phyloP scores from a whole-genome alignment of 1,140 invertebrate genomes.

The Drosophila mauritiana region DNA sequence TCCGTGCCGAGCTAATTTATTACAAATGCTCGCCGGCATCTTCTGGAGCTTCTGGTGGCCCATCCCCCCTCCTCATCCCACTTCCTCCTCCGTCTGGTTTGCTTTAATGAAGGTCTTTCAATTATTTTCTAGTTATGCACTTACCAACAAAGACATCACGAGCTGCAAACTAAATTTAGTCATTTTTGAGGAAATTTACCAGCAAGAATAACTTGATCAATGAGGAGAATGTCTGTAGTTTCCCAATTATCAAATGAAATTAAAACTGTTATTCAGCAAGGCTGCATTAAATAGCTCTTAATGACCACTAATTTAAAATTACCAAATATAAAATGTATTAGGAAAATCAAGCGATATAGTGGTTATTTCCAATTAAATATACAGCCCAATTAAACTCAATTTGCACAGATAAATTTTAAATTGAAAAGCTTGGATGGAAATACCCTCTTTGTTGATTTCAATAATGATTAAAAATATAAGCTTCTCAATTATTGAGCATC shows the following conservation, averaged over 20 bases:
- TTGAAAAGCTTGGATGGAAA: background rate
- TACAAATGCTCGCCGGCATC: slow-evolving; percentile 48
- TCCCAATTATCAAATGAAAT: background rate
- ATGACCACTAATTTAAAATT: background rate
- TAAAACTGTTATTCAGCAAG: too few relatives aligned
- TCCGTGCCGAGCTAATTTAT: slow-evolving; percentile 60
- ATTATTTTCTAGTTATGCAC: slow-evolving; percentile 53
- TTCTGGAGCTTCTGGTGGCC: slow-evolving; percentile 21
- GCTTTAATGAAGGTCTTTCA: slow-evolving; percentile 53
- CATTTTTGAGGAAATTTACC: slow-evolving; percentile 12
- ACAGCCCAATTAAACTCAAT: background rate
- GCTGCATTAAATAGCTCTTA: background rate
- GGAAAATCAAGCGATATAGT: background rate
- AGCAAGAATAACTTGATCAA: slow-evolving; percentile 14
- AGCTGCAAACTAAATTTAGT: slow-evolving; percentile 47
- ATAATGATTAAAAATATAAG: slow-evolving; percentile 1
- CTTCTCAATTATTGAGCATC: background rate
- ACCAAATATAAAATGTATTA: background rate
- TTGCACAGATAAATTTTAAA: background rate
- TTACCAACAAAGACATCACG: slow-evolving; percentile 28
- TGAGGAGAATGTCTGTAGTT: background rate
- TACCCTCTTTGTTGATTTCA: background rate
- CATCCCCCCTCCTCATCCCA: background rate
- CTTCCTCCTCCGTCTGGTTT: slow-evolving; percentile 16
- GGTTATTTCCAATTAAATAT: background rate